A percentile compares a stretch with the other conserved stretches of the same genome.
Conservation (phyloP, 1,140 invertebrate species). For the Diachasma alloeum region DNA sequence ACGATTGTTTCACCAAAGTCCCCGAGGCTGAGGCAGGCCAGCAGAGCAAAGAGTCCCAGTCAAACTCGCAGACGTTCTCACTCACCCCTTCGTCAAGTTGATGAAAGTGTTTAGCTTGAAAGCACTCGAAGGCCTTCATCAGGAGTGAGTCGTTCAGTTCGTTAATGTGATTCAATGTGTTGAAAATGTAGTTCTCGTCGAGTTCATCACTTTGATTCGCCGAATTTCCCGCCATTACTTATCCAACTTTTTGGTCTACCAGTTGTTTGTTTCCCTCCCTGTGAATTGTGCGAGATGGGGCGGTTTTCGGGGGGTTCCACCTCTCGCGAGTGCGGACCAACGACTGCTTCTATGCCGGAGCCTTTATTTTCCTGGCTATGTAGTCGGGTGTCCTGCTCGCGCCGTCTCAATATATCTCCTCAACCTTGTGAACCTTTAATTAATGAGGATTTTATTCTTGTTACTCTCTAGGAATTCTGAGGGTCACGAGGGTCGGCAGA, state of each 20-base stretch:
- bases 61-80: constrained; percentile 62
- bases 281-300: too few relatives aligned
- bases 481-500: too few relatives aligned
- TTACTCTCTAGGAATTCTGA: too few relatives aligned
- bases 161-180: constrained; percentile 45
- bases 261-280: not conserved
- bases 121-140: constrained; percentile 39
- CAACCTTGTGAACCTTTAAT: not conserved
- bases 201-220: constrained; percentile 26
- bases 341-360: not conserved
- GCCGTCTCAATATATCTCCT: constrained; percentile 8
- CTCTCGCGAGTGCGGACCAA: not conserved
- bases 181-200: constrained; percentile 42
- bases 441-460: too few relatives aligned
- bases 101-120: constrained; percentile 29
- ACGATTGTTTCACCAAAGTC: constrained; percentile 70
- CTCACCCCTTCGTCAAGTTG: constrained; percentile 18
- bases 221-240: not conserved
- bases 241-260: not conserved
- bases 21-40: constrained; percentile 77
- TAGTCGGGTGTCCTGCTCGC: not conserved
- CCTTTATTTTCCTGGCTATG: constrained; percentile 6
- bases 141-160: constrained; percentile 45
- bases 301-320: not conserved
- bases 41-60: constrained; percentile 77